These are phyloP conservation scores for Gymnoscopelus braueri DNA, from an alignment of 2,797 vertebrate species.

Conservation along the genomic window DNA sequence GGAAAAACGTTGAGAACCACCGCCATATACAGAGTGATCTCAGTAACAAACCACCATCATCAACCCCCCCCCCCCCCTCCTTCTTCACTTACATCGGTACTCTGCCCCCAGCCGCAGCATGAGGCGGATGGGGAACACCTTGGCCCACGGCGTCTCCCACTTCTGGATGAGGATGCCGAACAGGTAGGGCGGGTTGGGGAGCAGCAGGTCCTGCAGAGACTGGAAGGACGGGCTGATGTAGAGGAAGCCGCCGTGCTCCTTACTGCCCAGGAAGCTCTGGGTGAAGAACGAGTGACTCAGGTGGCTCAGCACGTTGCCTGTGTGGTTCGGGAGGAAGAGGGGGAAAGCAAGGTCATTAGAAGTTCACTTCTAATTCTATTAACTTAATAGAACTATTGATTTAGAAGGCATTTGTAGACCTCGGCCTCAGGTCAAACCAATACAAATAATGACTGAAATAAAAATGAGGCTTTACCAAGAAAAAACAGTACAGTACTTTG, in stretches of 20 bases:
- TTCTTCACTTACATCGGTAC: constrained; percentile 91
- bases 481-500: no score
- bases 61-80: no score
- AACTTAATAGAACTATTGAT: no score
- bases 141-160: constrained; percentile 99
- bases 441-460: no score
- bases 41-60: no score
- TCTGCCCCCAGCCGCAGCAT: constrained; percentile 97
- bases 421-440: no score
- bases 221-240: constrained; percentile 95
- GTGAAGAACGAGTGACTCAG: constrained; percentile 98
- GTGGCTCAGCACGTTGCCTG: constrained; percentile 93
- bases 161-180: constrained; percentile 98
- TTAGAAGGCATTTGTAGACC: no score
- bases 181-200: constrained; percentile 94
- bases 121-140: constrained; percentile 97
- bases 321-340: neutral
- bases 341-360: no score
- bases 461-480: no score
- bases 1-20: no score
- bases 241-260: constrained; percentile 96
- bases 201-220: constrained; percentile 94
- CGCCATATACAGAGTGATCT: no score
- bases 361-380: no score
- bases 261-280: constrained; percentile 96